phyloP scores from a whole-genome alignment of 2,888 invertebrate genomes.

The Drosophila mayaguana region DNA sequence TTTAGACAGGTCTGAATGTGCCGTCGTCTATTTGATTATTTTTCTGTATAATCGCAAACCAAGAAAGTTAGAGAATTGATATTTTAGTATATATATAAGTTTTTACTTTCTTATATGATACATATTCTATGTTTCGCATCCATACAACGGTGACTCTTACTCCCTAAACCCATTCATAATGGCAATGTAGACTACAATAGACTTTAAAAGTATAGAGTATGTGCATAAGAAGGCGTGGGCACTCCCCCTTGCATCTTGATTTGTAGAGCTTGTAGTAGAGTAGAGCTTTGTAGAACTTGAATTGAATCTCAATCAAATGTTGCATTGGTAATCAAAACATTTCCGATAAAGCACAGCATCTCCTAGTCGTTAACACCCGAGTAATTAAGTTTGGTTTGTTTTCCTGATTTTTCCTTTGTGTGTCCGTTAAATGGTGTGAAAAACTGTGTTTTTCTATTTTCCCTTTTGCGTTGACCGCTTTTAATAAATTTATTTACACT shows the following conservation, averaged over 20 bases:
- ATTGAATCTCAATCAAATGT: too few relatives aligned
- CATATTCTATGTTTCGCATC: neutral
- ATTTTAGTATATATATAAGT: neutral
- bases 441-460: constrained; percentile 55
- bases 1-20: neutral
- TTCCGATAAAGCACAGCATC: neutral
- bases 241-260: too few relatives aligned
- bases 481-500: constrained; percentile 76
- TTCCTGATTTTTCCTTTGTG: constrained; percentile 7
- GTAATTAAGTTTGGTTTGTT: constrained; percentile 6
- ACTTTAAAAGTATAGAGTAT: too few relatives aligned
- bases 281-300: too few relatives aligned
- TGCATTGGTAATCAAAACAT: too few relatives aligned
- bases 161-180: too few relatives aligned
- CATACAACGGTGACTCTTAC: neutral
- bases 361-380: neutral
- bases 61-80: too few relatives aligned
- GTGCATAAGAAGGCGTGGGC: too few relatives aligned
- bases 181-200: too few relatives aligned
- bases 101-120: neutral
- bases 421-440: constrained; percentile 65
- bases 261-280: too few relatives aligned
- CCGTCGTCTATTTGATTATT: neutral
- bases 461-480: constrained; percentile 44
- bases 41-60: neutral